Base-by-base conservation (phyloP, 2,113 vertebrate genomes). In the Chaenocephalus aceratus region DNA sequence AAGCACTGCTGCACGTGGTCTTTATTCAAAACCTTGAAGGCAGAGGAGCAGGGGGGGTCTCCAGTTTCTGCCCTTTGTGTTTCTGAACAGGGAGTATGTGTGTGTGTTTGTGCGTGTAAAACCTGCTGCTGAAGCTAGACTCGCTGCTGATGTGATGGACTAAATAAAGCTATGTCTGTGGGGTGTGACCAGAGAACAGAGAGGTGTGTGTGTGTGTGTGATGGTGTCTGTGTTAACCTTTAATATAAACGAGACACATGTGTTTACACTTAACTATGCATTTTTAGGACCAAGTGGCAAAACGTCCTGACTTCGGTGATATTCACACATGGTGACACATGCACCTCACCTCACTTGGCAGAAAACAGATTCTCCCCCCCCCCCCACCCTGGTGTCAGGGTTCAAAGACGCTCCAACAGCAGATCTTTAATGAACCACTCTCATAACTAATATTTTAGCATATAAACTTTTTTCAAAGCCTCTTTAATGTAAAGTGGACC, bases 1-100 rank as follows among this genome's bases (percentile, higher is more conserved):
- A 82, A 63, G 83, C 16, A 23, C 26, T 9, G 16, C 72, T 54
- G 44, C 83, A 77, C 61, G 11, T 66, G 67, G 30, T 64, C 15
- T 70, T 64, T 53, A 53, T 77, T 78, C 82, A 18, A 68, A 60
- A 77, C 12, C 10, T 0, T 12, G 36, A 15, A 15, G 46, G 11
- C 7, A 53, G 49, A 16, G 44, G 21, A 21, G 21, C 21, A 21
- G 21, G 21, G 21, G 9, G 51, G 18, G 65, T 70, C 68, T 77
- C 58, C 23, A 45, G 46, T 70, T 69, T 77, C 69, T 56, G 46
- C n/a, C 48, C 16, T 21, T 54, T 69, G 66, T 79, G 68, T 54
- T 13, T 41, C 26, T 61, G 49, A 21, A 7, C 3, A 34, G 30
- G 45, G 12, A 30, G 36, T 41, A 44, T 3, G 16, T 3, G 61